Evolutionary conservation across 2,797 vertebrate species (phyloP).

Genomic region (Cuculus canorus): DNA sequence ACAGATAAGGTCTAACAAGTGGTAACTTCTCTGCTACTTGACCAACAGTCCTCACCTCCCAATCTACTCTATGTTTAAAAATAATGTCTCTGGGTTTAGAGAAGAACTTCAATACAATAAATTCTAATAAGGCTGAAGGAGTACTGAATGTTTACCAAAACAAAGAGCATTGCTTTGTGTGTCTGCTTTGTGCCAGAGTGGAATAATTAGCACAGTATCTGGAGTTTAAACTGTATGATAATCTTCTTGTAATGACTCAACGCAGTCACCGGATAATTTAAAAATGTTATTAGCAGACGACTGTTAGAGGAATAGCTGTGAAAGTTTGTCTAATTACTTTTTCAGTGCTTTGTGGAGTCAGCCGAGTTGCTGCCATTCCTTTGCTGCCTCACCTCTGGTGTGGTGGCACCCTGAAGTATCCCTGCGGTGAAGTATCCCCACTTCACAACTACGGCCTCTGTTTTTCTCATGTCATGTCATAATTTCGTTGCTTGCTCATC

Average conservation of each 20-base stretch:
- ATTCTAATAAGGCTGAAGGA: not conserved
- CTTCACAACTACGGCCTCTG: not conserved
- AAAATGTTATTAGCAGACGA: not conserved
- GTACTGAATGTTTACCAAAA: not conserved
- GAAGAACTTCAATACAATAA: not conserved
- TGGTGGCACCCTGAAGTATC: accelerated
- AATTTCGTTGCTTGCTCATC: not conserved
- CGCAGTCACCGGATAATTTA: not conserved
- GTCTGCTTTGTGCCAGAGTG: not conserved
- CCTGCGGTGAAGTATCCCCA: not conserved
- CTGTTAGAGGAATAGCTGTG: not conserved
- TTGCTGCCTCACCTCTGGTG: not conserved
- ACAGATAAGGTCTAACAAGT: not conserved
- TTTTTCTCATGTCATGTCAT: not conserved
- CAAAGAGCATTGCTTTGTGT: not conserved
- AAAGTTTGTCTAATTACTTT: not conserved
- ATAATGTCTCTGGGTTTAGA: not conserved
- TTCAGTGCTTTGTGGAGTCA: not conserved
- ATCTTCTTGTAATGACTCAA: not conserved
- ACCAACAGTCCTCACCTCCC: not conserved
- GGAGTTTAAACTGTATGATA: not conserved
- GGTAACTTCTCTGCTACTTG: not conserved
- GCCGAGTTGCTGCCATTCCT: not conserved
- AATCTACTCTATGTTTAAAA: not conserved
- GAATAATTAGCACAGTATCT: not conserved